These are phyloP conservation scores for Epirrita christyi DNA, from an alignment of 2,888 invertebrate genomes.

Conservation along the genomic window DNA sequence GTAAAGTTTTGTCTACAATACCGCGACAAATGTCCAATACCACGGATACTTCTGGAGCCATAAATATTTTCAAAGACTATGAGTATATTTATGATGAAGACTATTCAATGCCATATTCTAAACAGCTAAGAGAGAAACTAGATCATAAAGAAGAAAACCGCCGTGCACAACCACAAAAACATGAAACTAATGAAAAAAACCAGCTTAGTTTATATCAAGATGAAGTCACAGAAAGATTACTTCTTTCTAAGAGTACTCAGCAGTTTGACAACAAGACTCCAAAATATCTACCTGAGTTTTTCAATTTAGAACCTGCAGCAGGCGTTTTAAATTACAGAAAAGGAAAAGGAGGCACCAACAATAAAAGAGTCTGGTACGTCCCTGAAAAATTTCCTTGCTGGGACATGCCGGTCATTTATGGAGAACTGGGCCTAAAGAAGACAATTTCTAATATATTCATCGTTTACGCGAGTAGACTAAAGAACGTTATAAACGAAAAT, in stretches of 20 bases:
- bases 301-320: constrained; percentile 61
- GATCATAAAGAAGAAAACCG: not conserved
- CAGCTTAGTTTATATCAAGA: too few relatives aligned
- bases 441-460: constrained; percentile 55
- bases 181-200: too few relatives aligned
- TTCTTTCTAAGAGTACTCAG: constrained; percentile 21
- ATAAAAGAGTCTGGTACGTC: constrained; percentile 61
- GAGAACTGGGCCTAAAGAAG: constrained; percentile 48
- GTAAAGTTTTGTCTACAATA: not conserved
- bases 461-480: constrained; percentile 51
- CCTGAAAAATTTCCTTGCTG: constrained; percentile 70
- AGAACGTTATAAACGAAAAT: constrained; percentile 52
- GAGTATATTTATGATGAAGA: constrained; percentile 48
- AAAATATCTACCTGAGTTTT: constrained; percentile 53
- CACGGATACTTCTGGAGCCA: constrained; percentile 3
- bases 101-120: not conserved
- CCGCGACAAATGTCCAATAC: not conserved
- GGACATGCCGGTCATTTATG: constrained; percentile 69
- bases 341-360: constrained; percentile 9
- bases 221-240: not conserved
- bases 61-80: constrained; percentile 48
- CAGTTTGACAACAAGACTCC: constrained; percentile 33
- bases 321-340: constrained; percentile 33
- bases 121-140: constrained; percentile 3
- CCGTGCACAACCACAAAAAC: not conserved